phyloP scores from a whole-genome alignment of 2,888 invertebrate species.

The Argyresthia albistria region DNA sequence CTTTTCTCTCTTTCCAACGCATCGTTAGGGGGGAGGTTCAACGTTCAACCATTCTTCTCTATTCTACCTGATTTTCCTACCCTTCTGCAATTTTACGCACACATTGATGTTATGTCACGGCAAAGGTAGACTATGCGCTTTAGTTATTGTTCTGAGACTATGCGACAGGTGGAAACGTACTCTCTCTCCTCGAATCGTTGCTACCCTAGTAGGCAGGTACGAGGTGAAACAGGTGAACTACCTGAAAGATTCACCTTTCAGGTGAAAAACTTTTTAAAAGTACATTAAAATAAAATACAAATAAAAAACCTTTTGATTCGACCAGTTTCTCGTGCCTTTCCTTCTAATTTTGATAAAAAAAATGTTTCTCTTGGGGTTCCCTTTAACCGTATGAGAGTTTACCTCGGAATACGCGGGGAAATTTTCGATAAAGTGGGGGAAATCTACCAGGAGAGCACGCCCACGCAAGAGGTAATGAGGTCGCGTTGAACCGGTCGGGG shows the following conservation, averaged over 20 bases:
- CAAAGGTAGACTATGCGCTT: conserved; percentile 10
- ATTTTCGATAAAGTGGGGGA: conserved; percentile 56
- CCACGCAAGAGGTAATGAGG: conserved; percentile 12
- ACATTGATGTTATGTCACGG: conserved; percentile 7
- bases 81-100: conserved; percentile 10
- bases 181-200: conserved; percentile 29
- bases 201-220: conserved; percentile 45
- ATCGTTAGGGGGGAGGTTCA: too few species aligned
- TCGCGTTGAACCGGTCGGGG: conserved; percentile 13
- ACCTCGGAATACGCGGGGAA: conserved; percentile 24
- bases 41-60: too few species aligned
- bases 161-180: conserved; percentile 25
- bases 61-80: too few species aligned
- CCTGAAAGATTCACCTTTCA: conserved; percentile 17
- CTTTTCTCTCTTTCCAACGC: background rate
- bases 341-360: too few species aligned
- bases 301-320: background rate
- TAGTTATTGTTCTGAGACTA: too few species aligned
- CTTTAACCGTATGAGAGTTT: background rate
- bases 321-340: too few species aligned
- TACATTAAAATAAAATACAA: too few species aligned
- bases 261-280: conserved; percentile 1
- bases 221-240: conserved; percentile 43
- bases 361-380: too few species aligned
- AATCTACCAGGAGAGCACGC: conserved; percentile 40